Percentiles rank a stretch among this genome's conserved stretches.
Evolutionary conservation across 2,797 vertebrate genomes (phyloP).

Genomic region (Anguilla megastoma): DNA sequence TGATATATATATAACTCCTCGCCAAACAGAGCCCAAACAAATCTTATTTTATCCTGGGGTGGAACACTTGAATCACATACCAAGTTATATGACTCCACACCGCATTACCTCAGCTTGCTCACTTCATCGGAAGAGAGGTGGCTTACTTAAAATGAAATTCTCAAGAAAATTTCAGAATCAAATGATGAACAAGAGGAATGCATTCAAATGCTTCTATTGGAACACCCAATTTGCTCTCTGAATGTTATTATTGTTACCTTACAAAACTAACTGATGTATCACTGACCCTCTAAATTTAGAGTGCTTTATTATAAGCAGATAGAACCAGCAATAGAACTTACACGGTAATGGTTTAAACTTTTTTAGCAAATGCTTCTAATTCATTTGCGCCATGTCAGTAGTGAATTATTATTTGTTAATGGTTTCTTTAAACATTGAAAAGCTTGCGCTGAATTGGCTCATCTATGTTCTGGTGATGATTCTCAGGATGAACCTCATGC

Average conservation of each 20-base stretch:
- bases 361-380: not conserved
- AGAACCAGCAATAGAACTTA: not conserved
- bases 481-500: not conserved
- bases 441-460: not conserved
- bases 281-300: conserved; percentile 24
- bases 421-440: not conserved
- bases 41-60: conserved; percentile 63
- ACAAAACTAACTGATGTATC: conserved; percentile 16
- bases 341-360: not conserved
- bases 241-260: conserved; percentile 49
- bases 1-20: conserved; percentile 60
- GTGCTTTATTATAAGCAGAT: not conserved
- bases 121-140: conserved; percentile 52
- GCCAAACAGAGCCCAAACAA: conserved; percentile 60
- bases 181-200: conserved; percentile 52
- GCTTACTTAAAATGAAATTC: conserved; percentile 59
- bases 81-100: conserved; percentile 56
- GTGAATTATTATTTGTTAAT: conserved; percentile 5
- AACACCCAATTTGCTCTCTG: conserved; percentile 53
- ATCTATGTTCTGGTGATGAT: not conserved
- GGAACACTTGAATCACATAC: conserved; percentile 65
- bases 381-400: not conserved
- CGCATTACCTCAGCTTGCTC: conserved; percentile 54
- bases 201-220: conserved; percentile 52
- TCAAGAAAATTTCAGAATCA: conserved; percentile 52